Evolutionary conservation across 2,888 invertebrate species (phyloP).

Genomic region (Strigamia crassipes): DNA sequence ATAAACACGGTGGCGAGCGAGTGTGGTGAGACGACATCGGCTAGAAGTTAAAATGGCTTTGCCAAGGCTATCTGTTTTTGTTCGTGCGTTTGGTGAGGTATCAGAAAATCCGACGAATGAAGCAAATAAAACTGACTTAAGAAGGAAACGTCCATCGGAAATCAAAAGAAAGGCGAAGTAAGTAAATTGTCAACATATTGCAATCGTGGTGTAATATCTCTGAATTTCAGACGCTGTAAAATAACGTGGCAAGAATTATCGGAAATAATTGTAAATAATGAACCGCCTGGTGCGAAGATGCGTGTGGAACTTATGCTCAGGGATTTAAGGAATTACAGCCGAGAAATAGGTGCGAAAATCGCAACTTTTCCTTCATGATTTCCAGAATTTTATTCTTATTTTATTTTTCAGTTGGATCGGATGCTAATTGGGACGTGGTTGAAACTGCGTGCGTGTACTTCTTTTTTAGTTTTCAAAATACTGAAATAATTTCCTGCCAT

Average conservation of each 20-base stretch:
- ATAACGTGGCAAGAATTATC: background rate
- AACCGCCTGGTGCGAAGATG: background rate
- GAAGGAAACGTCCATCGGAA: background rate
- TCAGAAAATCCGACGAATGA: background rate
- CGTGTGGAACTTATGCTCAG: background rate
- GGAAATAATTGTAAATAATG: background rate
- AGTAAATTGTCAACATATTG: background rate
- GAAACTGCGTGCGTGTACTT: slow-evolving; percentile 69
- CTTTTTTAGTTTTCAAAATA: slow-evolving; percentile 67
- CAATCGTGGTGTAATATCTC: background rate
- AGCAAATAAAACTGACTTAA: background rate
- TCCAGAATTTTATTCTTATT: background rate
- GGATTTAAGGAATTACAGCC: background rate
- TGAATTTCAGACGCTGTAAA: background rate
- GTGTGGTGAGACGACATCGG: no score
- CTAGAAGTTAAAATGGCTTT: background rate
- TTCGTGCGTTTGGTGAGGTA: background rate
- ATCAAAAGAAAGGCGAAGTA: background rate
- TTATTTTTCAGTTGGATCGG: slow-evolving; percentile 36
- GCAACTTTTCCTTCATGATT: background rate
- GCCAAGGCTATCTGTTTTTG: background rate
- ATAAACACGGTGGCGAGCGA: no score
- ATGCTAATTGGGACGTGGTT: slow-evolving; percentile 65
- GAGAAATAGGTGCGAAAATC: background rate
- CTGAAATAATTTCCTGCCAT: slow-evolving; percentile 66